These are phyloP conservation scores for Macropis europaea DNA, from an alignment of 2,888 invertebrate species.

Conservation along the genomic window DNA sequence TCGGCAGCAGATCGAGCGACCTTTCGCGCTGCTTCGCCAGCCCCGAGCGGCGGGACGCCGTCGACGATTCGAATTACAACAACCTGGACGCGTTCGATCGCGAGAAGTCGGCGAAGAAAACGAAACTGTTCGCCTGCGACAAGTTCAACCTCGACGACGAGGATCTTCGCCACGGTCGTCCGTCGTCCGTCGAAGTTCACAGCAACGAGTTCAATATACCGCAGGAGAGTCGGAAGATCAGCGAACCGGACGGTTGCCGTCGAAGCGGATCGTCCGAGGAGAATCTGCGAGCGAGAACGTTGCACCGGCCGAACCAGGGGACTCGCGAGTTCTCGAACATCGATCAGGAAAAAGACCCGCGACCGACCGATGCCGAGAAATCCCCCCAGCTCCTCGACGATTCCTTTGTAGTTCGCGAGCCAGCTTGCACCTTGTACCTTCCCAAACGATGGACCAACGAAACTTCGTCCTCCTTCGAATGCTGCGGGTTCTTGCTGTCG, in stretches of 20 bases:
- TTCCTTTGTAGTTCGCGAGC: too few species aligned
- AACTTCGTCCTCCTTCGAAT: not conserved
- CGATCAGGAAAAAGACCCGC: too few species aligned
- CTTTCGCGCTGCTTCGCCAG: not conserved
- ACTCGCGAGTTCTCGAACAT: too few species aligned
- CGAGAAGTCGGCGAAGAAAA: conserved; percentile 52
- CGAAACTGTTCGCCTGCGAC: conserved; percentile 51
- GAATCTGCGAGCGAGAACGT: too few species aligned
- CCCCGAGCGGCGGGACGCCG: not conserved
- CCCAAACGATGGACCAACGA: not conserved
- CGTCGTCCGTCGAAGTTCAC: not conserved
- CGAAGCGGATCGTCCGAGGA: too few species aligned
- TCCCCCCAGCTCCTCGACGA: too few species aligned
- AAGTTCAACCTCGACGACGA: conserved; percentile 19
- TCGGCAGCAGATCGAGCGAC: not conserved
- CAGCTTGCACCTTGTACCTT: too few species aligned
- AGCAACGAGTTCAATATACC: not conserved
- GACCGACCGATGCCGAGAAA: not conserved
- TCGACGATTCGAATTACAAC: conserved; percentile 27
- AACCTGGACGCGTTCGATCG: conserved; percentile 37
- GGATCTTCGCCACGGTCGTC: not conserved
- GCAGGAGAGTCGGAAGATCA: not conserved
- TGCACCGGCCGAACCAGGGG: too few species aligned
- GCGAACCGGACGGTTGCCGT: not conserved
- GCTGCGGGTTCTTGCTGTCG: not conserved